These are phyloP conservation scores for Latrodectus geometricus DNA, from an alignment of 1,140 invertebrate species.

Conservation along the genomic window DNA sequence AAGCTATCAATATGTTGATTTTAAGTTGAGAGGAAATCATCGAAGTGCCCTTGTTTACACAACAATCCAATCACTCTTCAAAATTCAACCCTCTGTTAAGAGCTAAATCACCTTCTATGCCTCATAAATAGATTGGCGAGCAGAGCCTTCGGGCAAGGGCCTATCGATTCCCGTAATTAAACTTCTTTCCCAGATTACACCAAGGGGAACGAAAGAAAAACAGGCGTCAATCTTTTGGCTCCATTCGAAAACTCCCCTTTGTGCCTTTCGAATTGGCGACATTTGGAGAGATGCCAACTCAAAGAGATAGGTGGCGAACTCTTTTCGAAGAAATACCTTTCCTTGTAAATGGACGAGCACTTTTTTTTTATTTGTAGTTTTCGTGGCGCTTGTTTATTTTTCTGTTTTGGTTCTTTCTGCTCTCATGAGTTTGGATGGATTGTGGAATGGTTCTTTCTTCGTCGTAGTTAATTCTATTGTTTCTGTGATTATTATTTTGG, in stretches of 20 bases:
- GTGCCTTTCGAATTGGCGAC: not conserved
- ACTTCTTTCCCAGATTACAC: constrained; percentile 13
- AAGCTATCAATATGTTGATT: too few species aligned
- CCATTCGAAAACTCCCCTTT: not conserved
- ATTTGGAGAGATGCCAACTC: constrained; percentile 26
- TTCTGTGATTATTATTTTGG: too few species aligned
- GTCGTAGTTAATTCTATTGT: too few species aligned
- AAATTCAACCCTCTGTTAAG: not conserved
- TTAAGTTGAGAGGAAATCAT: too few species aligned
- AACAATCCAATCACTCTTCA: not conserved
- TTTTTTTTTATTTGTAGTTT: not conserved
- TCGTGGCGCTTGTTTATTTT: not conserved
- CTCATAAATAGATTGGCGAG: constrained; percentile 15
- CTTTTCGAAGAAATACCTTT: constrained; percentile 1
- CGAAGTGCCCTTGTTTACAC: too few species aligned
- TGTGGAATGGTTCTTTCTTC: too few species aligned
- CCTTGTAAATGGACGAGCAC: not conserved
- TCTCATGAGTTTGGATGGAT: too few species aligned
- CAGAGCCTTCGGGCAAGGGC: not conserved
- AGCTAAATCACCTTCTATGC: too few species aligned
- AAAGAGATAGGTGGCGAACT: not conserved
- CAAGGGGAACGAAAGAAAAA: constrained; percentile 20
- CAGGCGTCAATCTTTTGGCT: constrained; percentile 31
- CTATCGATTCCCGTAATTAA: constrained; percentile 47
- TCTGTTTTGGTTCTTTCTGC: not conserved